Base-by-base conservation (phyloP, 2,888 invertebrate species). In the Lycaena phlaeas region DNA sequence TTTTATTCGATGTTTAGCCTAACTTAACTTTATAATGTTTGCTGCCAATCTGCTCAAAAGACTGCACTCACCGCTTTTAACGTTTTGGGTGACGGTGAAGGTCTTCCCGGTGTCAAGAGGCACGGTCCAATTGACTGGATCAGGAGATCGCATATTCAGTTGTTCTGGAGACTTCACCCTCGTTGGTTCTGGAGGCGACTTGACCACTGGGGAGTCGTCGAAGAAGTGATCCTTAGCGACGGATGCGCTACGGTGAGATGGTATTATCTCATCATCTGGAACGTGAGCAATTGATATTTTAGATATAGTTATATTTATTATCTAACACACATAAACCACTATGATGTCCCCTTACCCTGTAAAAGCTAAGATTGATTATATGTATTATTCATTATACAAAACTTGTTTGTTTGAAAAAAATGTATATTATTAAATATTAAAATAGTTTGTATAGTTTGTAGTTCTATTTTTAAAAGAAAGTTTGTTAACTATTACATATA, bases 61-160 rank as follows among this genome's bases (percentile, higher is more conserved):
- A 52, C 64, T 65, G 48, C 61, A 82, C 84, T 84, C 78, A 84
- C 84, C 84, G 70, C 73, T 81, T 70, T 92, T 91, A 59, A 95
- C 94, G 82, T 95, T 95, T 85, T 95, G 95, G 46, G 95, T 95
- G 57, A 95, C 95, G 28, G 95, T 95, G 78, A 95, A 95, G 27
- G 94, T 95, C 86, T 95, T 95, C 58, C 95, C 95, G 53, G 95
- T 96, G 77, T 96, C 96, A 63, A 96, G 87, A 40, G 96, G 95
- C 46, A 96, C 95, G 38, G 95, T 96, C 96, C 96, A 96, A 79
- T 95, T 95, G 59, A 96, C 96, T 38, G 96, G 96, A 79, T 96
- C 96, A 9, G 96, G 96, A 12, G 95, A 95, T 54, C 94, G 88
- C 91, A 95, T 94, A 68, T 95, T 90, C 78, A 95, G 93, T 73